Conservation (phyloP, 2,113 vertebrate species). For the Sceloporus tristichus region DNA sequence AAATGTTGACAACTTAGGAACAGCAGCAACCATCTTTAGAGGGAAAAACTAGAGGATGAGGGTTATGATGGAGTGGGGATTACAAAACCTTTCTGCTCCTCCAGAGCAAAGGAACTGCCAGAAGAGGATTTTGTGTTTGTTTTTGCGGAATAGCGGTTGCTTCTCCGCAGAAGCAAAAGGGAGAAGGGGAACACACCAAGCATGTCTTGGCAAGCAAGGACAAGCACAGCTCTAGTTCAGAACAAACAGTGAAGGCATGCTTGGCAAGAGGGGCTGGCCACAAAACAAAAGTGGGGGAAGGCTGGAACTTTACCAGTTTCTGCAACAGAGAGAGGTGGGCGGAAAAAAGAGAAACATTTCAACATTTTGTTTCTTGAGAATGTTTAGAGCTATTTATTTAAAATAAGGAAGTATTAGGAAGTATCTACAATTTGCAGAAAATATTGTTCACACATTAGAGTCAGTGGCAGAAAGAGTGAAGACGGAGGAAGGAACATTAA, state of each 20-base stretch:
- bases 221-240: conserved; percentile 32
- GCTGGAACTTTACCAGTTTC: neutral
- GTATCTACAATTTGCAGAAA: too few relatives aligned
- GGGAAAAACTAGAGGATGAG: neutral
- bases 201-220: conserved; percentile 27
- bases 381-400: too few relatives aligned
- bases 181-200: neutral
- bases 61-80: neutral
- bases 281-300: neutral
- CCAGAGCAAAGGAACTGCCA: neutral
- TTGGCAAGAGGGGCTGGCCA: neutral
- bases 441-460: too few relatives aligned
- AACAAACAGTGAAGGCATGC: neutral
- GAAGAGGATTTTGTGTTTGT: conserved; percentile 48
- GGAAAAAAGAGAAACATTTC: neutral
- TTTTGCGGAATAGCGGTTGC: neutral
- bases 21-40: conserved; percentile 26
- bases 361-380: too few relatives aligned
- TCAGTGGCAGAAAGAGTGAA: too few relatives aligned
- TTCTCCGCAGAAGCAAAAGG: neutral
- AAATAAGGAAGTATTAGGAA: too few relatives aligned
- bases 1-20: conserved; percentile 12
- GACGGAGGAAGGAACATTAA: too few relatives aligned
- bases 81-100: conserved; percentile 39
- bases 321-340: neutral